phyloP scores from a whole-genome alignment of 37 sponge, comb jelly and placozoan genomes.

The Chondrosia reniformis region DNA sequence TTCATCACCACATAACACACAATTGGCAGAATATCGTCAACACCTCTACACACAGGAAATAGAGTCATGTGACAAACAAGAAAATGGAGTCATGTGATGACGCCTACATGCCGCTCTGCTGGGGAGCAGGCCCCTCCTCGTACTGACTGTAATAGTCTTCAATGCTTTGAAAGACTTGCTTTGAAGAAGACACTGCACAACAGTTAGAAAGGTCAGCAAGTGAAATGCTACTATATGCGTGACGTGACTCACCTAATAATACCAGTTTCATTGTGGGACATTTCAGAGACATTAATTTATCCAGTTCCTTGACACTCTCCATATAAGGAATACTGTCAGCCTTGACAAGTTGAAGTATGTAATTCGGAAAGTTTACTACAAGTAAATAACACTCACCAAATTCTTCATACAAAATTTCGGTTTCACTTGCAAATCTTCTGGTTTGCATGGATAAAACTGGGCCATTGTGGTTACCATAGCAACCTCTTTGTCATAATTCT shows the following conservation, averaged over 20 bases:
- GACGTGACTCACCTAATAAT: not conserved
- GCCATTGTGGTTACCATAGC: constrained; percentile 69
- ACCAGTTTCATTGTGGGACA: constrained; percentile 57
- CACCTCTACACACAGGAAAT: constrained; percentile 52
- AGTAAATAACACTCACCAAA: constrained; percentile 33
- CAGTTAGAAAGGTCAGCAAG: not conserved
- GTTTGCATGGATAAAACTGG: constrained; percentile 42
- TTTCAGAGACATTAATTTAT: constrained; percentile 7
- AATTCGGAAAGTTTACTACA: not conserved
- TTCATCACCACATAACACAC: constrained; percentile 70
- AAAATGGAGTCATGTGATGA: not conserved
- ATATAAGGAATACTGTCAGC: constrained; percentile 31
- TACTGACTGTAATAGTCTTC: constrained; percentile 46
- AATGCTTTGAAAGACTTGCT: constrained; percentile 47
- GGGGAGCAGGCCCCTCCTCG: constrained; percentile 10
- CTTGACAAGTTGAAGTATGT: not conserved
- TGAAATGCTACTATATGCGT: not conserved
- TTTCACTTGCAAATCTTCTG: constrained; percentile 59
- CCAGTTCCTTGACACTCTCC: constrained; percentile 45
- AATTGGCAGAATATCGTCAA: constrained; percentile 90
- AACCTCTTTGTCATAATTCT: constrained; percentile 57
- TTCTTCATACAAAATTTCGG: constrained; percentile 60
- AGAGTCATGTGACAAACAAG: not conserved
- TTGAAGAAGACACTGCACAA: constrained; percentile 53
- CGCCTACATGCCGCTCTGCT: constrained; percentile 19